phyloP scores from a whole-genome alignment of 2,888 invertebrate species.

The Synanthedon myopaeformis region DNA sequence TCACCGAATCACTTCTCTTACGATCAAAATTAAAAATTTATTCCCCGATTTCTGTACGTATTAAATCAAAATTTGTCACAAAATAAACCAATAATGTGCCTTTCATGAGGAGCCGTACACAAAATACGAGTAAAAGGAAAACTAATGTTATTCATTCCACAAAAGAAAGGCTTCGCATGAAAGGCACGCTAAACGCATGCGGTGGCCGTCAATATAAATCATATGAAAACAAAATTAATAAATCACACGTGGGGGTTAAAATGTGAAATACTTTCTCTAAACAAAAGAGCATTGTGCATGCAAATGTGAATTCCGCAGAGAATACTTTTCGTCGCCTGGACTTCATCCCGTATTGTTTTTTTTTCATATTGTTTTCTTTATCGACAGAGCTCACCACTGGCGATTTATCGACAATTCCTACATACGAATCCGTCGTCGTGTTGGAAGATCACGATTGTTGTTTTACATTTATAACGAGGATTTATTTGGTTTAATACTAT shows the following conservation, averaged over 20 bases:
- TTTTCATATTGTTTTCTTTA: conserved; percentile 34
- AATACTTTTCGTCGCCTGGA: conserved; percentile 67
- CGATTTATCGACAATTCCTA: conserved; percentile 59
- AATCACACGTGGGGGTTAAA: conserved; percentile 56
- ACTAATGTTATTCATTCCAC: not conserved
- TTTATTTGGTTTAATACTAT: not conserved
- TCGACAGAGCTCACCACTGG: conserved; percentile 24
- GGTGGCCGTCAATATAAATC: conserved; percentile 51
- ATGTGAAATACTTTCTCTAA: conserved; percentile 70
- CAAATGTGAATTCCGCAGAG: conserved; percentile 62
- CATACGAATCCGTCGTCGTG: conserved; percentile 53
- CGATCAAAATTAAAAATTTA: not conserved
- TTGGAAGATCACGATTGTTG: conserved; percentile 56
- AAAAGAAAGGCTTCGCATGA: not conserved
- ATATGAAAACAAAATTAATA: conserved; percentile 48
- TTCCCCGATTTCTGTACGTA: not conserved
- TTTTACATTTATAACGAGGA: conserved; percentile 21
- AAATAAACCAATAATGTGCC: not conserved
- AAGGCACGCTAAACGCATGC: conserved; percentile 1
- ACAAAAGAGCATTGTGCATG: conserved; percentile 68
- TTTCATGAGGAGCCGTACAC: not conserved
- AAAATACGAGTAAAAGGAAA: not conserved
- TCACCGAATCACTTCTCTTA: not conserved
- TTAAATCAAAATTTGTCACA: not conserved
- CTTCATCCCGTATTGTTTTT: conserved; percentile 23